phyloP scores from a whole-genome alignment of 2,888 invertebrate species.

The Lasioglossum malachurum region DNA sequence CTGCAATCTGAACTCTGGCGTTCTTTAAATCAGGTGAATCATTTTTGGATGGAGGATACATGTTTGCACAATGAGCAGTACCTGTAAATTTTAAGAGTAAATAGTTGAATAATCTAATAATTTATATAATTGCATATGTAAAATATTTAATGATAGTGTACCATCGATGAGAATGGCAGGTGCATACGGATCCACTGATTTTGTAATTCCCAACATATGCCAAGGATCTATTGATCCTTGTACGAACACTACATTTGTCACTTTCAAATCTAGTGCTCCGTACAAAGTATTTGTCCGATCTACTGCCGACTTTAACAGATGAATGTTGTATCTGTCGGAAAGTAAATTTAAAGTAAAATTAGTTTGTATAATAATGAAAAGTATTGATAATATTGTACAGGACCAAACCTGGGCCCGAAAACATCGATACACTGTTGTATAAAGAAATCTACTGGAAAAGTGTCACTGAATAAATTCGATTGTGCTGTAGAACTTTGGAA shows the following conservation, averaged over 20 bases:
- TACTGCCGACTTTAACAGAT: constrained; percentile 88
- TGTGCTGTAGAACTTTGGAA: constrained; percentile 94
- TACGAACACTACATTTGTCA: constrained; percentile 92
- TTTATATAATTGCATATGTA: neutral
- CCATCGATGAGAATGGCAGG: constrained; percentile 92
- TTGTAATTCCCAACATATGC: constrained; percentile 92
- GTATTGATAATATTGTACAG: constrained; percentile 3
- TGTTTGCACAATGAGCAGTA: constrained; percentile 97
- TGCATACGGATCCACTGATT: constrained; percentile 86
- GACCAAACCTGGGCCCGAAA: constrained; percentile 89
- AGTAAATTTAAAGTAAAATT: neutral
- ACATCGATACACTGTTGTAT: constrained; percentile 93
- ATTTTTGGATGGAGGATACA: constrained; percentile 91
- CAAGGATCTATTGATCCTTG: constrained; percentile 96
- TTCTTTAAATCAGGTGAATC: constrained; percentile 89
- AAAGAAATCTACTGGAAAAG: constrained; percentile 92
- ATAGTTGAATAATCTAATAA: constrained; percentile 15
- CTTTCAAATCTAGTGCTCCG: constrained; percentile 90
- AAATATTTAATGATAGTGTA: constrained; percentile 75
- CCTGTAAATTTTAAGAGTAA: constrained; percentile 25
- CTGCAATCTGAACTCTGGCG: constrained; percentile 89
- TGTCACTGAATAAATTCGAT: constrained; percentile 90
- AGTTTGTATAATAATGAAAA: constrained; percentile 7
- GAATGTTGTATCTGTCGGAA: constrained; percentile 85
- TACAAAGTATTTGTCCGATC: constrained; percentile 92